phyloP scores from a whole-genome alignment of 2,113 vertebrate species.

The Excalfactoria chinensis region DNA sequence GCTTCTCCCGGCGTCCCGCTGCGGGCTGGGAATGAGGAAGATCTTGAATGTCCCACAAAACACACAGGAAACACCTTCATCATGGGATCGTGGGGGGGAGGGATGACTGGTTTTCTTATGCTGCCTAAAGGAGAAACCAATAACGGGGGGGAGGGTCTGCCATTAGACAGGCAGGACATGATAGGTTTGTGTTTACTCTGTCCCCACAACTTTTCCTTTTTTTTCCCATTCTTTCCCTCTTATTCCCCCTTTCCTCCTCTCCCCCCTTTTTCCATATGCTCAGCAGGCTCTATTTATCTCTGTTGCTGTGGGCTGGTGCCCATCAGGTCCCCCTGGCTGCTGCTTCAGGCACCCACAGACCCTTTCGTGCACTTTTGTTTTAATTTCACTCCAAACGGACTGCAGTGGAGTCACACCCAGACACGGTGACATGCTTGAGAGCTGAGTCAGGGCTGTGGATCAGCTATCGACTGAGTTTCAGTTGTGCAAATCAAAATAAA shows the following conservation, averaged over 20 bases:
- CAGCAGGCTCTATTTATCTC: background rate
- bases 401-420: slow-evolving; percentile 36
- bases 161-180: background rate
- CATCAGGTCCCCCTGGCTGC: background rate
- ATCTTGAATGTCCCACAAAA: background rate
- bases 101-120: background rate
- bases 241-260: background rate
- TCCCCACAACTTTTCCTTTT: background rate
- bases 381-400: background rate
- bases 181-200: background rate
- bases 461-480: slow-evolving; percentile 35
- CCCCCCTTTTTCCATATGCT: background rate
- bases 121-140: background rate
- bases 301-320: accelerated
- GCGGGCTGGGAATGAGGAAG: background rate
- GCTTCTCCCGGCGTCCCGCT: background rate
- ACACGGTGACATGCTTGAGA: background rate
- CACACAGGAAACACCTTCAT: background rate
- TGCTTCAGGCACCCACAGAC: accelerated
- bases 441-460: slow-evolving; percentile 58
- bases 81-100: background rate
- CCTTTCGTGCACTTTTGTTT: background rate
- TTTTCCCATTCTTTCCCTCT: too few species aligned
- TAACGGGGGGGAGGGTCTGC: background rate
- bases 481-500: slow-evolving; percentile 10